Conservation (phyloP, 1,140 invertebrate species). For the Drosophila pectinifera region DNA sequence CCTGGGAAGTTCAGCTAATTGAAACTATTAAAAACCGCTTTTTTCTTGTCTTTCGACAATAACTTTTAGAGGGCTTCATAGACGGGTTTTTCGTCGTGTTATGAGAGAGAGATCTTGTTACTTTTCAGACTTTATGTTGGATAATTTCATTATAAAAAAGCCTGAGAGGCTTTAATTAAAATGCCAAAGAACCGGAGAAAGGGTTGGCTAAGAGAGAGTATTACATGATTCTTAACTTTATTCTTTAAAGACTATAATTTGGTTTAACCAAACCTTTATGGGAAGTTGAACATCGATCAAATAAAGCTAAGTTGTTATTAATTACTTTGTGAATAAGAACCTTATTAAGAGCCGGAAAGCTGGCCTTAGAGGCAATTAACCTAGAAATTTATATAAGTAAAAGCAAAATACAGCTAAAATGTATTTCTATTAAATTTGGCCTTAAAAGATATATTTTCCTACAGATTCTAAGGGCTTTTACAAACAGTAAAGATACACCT, state of each 20-base stretch:
- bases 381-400: no score
- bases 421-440: not conserved
- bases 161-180: slow-evolving; percentile 7
- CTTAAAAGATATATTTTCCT: not conserved
- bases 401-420: no score
- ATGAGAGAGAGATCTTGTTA: slow-evolving; percentile 5
- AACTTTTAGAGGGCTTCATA: not conserved
- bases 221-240: not conserved
- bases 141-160: slow-evolving; percentile 26
- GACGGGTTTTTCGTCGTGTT: slow-evolving; percentile 13
- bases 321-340: no score
- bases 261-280: no score
- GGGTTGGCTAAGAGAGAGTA: not conserved
- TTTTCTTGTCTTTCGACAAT: not conserved
- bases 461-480: not conserved
- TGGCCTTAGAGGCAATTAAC: no score
- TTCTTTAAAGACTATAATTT: no score
- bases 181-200: slow-evolving; percentile 1
- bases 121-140: slow-evolving; percentile 4
- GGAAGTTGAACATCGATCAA: no score
- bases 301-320: no score
- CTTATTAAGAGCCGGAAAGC: no score
- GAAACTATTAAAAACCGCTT: slow-evolving; percentile 48
- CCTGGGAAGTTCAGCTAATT: slow-evolving; percentile 53
- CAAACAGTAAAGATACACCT: not conserved